These are phyloP conservation scores for Bhutanitis thaidina DNA, from an alignment of 2,888 invertebrate species.

Conservation along the genomic window DNA sequence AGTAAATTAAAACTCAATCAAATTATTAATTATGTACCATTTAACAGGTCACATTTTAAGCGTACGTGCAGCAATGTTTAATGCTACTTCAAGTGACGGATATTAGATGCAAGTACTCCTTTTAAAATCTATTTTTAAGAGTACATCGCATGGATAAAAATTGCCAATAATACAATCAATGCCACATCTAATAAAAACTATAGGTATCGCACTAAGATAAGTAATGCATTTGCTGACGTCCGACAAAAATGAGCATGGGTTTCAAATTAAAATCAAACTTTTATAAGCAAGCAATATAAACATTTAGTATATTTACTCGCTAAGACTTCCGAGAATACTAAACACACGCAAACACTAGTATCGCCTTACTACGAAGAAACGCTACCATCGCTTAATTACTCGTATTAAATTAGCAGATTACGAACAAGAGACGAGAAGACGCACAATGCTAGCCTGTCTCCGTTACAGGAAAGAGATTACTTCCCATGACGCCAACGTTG, in stretches of 20 bases:
- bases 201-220: too few relatives aligned
- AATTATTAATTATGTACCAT: too few relatives aligned
- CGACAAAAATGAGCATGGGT: neutral
- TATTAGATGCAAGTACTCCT: too few relatives aligned
- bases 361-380: conserved; percentile 15
- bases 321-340: conserved; percentile 8
- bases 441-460: neutral
- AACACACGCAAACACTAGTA: conserved; percentile 7
- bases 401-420: conserved; percentile 9
- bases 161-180: too few relatives aligned
- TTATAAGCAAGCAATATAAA: conserved; percentile 1
- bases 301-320: conserved; percentile 6
- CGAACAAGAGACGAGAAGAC: neutral
- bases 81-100: too few relatives aligned
- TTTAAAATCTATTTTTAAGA: too few relatives aligned
- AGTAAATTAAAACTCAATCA: too few relatives aligned
- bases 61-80: too few relatives aligned
- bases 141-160: too few relatives aligned
- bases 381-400: conserved; percentile 13
- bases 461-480: neutral
- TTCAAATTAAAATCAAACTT: conserved; percentile 8
- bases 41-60: too few relatives aligned
- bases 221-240: conserved; percentile 22
- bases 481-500: neutral
- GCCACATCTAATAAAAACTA: too few relatives aligned